These are phyloP conservation scores for Eumacrocentrus americanus DNA, from an alignment of 2,888 invertebrate species.

Conservation along the genomic window DNA sequence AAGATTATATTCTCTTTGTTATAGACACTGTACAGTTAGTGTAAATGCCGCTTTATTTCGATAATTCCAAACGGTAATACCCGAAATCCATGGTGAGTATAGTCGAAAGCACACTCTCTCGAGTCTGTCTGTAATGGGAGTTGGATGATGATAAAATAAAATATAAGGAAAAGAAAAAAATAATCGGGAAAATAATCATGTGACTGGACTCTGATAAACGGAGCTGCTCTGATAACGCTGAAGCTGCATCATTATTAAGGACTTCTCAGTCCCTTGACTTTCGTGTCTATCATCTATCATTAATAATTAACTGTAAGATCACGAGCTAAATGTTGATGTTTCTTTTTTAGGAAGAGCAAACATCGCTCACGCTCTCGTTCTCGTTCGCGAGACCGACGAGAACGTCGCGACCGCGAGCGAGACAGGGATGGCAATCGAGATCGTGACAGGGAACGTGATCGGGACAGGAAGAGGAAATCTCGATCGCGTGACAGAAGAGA, in stretches of 20 bases:
- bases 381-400: slow-evolving; percentile 66
- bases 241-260: no score
- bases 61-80: slow-evolving; percentile 60
- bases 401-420: slow-evolving; percentile 48
- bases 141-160: slow-evolving; percentile 22
- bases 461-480: slow-evolving; percentile 38
- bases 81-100: slow-evolving; percentile 55
- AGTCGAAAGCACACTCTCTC: no score
- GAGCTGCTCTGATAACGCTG: no score
- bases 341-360: slow-evolving; percentile 59
- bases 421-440: slow-evolving; percentile 43
- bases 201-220: not conserved
- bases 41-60: slow-evolving; percentile 60
- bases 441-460: slow-evolving; percentile 45
- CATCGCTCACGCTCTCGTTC: slow-evolving; percentile 59
- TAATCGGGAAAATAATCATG: not conserved
- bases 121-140: no score
- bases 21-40: slow-evolving; percentile 61
- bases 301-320: slow-evolving; percentile 2
- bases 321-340: no score
- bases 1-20: slow-evolving; percentile 60
- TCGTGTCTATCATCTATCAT: no score
- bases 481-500: slow-evolving; percentile 67
- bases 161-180: slow-evolving; percentile 1
- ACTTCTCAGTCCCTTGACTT: no score